Evolutionary conservation across 2,797 vertebrate species (phyloP), one percentile per base, ranked within the genome.

Genomic region (Lepidocolaptes lacrymiger): DNA sequence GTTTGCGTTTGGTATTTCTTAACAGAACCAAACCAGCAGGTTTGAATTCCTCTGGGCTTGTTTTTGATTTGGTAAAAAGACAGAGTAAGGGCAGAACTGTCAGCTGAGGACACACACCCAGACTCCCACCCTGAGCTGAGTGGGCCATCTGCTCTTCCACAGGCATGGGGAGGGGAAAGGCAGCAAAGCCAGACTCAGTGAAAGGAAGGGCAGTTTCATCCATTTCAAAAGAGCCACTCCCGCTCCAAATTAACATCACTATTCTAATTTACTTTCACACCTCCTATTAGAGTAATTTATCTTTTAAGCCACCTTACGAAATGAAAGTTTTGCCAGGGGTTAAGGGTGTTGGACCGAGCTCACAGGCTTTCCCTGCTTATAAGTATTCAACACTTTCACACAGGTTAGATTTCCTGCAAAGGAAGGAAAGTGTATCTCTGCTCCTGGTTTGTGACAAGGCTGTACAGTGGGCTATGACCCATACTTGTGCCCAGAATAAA

Each of bases 41-140:
- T 92, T 96, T 81, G 55, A 93, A 95, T 96, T 86, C 91, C 91
- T 85, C 36, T 14, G 44, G 91, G 78, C 67, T 88, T 88, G 72
- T 92, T 96, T 96, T 93, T 85, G 55, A 69, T 93, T 91, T 82
- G 75, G 55, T 94, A 56, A 91, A 91, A 81, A 74, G 69, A 74
- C 28, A 36, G 16, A 2, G 34, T 74, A 30, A 68, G 69, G 73
- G 67, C 55, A 61, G 66, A 77, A 66, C 69, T 86, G 85, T 46
- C 62, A 67, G 69, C 43, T 67, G 62, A 89, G 79, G 52, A 93
- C 36, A 48, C 78, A 72, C 56, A 82, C 46, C 67, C 68, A 48
- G 36, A 54, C n/a, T 86, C 48, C 52, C 76, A 66, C 19, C 30
- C 62, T 18, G 39, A 41, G 73, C 73, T 66, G 48, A 85, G 58